Evolutionary conservation across 2,113 vertebrate species (phyloP), one percentile per base, ranked within the genome.

Genomic region (Romanogobio albipinnatus): DNA sequence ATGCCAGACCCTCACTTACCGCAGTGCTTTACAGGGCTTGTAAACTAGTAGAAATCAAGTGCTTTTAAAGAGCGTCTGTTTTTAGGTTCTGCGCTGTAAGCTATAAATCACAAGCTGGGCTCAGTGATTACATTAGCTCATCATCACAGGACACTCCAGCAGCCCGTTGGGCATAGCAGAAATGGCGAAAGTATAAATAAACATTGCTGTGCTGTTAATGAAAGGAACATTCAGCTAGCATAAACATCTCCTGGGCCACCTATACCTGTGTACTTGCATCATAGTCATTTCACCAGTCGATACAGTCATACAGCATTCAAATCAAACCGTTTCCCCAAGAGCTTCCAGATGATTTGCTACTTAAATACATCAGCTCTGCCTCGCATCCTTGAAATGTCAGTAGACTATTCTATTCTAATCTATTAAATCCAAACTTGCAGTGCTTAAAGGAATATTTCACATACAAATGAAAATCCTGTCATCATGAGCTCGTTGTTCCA

Each of bases 61-160:
- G 66, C 26, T 86, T 29, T 43, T 59, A 58, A 81, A 75, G 51
- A 83, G 84, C 59, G 68, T 75, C 76, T 76, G 61, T 76, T 70
- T 84, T 86, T 82, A 75, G 49, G 45, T 47, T 36, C 19, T 84
- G 77, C 4, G 11, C 39, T 76, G 29, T 78, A 53, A 82, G 71
- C 33, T 49, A 82, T 86, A 86, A 86, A 77, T 86, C 73, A 62
- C 68, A 47, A 33, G 24, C 70, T 76, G 53, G 15, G 49, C 36
- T 51, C 47, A 39, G 43, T 71, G 29, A 85, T 76, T 82, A 81
- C 78, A 70, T 33, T 29, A 45, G 26, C 61, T 85, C 77, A 81
- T 81, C 85, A 83, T 86, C 81, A 77, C 53, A 76, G 84, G 84
- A 81, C 59, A 56, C 83, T 68, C 29, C 62, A 75, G 62, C 51